Percentiles rank a stretch among this genome's conserved stretches.
phyloP scores from a whole-genome alignment of 2,797 vertebrate genomes.

The Pseudomugil tenellus region DNA sequence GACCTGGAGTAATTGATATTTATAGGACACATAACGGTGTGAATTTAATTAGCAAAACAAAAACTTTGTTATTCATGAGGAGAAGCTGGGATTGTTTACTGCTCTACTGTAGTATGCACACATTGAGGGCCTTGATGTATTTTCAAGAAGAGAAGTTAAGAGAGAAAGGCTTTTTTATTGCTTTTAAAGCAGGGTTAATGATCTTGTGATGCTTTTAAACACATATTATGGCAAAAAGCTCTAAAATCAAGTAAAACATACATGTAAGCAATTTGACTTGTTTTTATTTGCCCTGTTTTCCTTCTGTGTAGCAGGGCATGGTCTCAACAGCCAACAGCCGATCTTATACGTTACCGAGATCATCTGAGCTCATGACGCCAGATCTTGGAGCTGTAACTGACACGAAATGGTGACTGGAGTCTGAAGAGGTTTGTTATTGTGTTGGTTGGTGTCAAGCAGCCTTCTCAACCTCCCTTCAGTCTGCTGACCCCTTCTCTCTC shows the following conservation, averaged over 20 bases:
- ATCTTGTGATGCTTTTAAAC: neutral
- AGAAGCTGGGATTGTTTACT: conserved; percentile 41
- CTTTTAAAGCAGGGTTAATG: conserved; percentile 14
- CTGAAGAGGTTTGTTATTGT: conserved; percentile 78
- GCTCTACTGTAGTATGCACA: conserved; percentile 25
- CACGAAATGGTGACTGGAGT: conserved; percentile 48
- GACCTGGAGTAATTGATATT: conserved; percentile 61
- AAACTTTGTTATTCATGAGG: conserved; percentile 59
- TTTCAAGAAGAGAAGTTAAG: conserved; percentile 12
- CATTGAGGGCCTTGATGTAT: conserved; percentile 21
- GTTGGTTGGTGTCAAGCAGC: conserved; percentile 75
- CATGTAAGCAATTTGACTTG: neutral
- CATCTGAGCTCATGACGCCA: conserved; percentile 5
- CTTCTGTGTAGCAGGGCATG: neutral
- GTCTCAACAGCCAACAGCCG: neutral
- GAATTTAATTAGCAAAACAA: conserved; percentile 72
- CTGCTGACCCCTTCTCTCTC: conserved; percentile 25
- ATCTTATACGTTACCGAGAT: neutral
- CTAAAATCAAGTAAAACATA: neutral
- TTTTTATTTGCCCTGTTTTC: neutral
- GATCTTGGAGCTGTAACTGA: conserved; percentile 20
- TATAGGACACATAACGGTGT: conserved; percentile 58
- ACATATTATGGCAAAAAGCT: neutral
- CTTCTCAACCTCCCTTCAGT: conserved; percentile 58
- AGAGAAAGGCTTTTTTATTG: conserved; percentile 13